Evolutionary conservation across 1,140 invertebrate genomes (phyloP).

Genomic region (Yoshiicerus persimilis): DNA sequence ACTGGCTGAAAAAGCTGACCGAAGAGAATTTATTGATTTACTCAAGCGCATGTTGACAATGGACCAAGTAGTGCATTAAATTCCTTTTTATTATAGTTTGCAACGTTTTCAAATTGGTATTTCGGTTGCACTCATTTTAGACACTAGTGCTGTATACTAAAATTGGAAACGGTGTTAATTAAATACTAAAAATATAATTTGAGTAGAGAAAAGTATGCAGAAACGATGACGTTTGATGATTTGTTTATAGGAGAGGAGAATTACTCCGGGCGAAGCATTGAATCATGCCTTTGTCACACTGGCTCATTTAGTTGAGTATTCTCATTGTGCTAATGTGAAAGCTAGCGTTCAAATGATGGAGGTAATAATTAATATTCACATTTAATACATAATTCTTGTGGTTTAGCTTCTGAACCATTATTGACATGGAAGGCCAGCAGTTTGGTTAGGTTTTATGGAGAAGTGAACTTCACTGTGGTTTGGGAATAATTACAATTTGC

Average conservation of each 20-base stretch:
- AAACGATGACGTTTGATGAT: background rate
- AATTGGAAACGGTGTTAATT: background rate
- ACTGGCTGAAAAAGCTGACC: conserved; percentile 91
- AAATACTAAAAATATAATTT: background rate
- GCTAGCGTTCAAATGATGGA: conserved; percentile 96
- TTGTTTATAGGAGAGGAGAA: conserved; percentile 74
- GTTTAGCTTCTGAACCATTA: background rate
- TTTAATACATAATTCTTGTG: conserved; percentile 37
- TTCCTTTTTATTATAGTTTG: background rate
- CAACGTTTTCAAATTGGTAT: too few species aligned
- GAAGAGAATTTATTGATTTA: conserved; percentile 94
- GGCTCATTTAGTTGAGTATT: conserved; percentile 91
- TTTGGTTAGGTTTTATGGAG: background rate
- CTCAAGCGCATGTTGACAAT: conserved; percentile 96
- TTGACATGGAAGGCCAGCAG: background rate
- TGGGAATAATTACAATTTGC: background rate
- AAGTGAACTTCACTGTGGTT: background rate
- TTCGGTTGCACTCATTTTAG: background rate
- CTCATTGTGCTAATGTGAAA: conserved; percentile 94
- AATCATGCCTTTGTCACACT: conserved; percentile 93
- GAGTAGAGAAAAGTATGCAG: background rate
- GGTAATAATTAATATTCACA: conserved; percentile 61
- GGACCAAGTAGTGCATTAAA: conserved; percentile 73
- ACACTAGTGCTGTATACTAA: background rate
- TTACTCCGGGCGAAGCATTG: conserved; percentile 91